phyloP scores from a whole-genome alignment of 2,888 invertebrate genomes.

The Orthosia gothica region DNA sequence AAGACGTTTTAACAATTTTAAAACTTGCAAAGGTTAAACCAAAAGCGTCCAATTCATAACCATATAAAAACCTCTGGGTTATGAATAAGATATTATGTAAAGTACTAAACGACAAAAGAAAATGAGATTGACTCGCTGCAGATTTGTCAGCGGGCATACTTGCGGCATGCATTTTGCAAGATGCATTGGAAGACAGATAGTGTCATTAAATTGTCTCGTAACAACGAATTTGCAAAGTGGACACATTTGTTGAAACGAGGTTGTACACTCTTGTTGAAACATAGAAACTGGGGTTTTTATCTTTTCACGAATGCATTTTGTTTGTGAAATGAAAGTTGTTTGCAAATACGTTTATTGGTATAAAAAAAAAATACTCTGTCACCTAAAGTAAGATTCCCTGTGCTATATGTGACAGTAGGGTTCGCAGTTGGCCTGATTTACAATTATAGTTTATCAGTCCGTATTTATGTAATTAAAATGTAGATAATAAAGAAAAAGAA shows the following conservation, averaged over 20 bases:
- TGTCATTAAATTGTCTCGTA: slow-evolving; percentile 59
- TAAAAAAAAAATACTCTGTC: too few relatives aligned
- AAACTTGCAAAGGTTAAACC: neutral
- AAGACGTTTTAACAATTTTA: neutral
- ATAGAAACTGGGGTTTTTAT: slow-evolving; percentile 10
- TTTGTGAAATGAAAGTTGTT: neutral
- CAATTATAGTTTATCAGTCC: too few relatives aligned
- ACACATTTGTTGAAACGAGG: slow-evolving; percentile 35
- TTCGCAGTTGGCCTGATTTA: too few relatives aligned
- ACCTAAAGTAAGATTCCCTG: too few relatives aligned
- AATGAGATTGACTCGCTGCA: slow-evolving; percentile 33
- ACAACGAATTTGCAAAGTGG: slow-evolving; percentile 52
- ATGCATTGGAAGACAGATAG: slow-evolving; percentile 39
- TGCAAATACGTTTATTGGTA: too few relatives aligned
- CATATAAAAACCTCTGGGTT: neutral
- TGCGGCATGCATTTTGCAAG: slow-evolving; percentile 46
- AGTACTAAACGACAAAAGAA: slow-evolving; percentile 23
- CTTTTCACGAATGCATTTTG: neutral
- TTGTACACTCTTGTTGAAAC: slow-evolving; percentile 12
- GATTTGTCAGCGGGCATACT: slow-evolving; percentile 40
- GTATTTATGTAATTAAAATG: too few relatives aligned
- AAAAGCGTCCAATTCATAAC: neutral
- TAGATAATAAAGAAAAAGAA: too few relatives aligned
- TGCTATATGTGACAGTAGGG: too few relatives aligned
- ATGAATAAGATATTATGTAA: slow-evolving; percentile 43